A percentile compares a stretch with the other conserved stretches of the same genome.
Conservation (phyloP, 2,797 vertebrate genomes). For the Sebastes baramenuke region DNA sequence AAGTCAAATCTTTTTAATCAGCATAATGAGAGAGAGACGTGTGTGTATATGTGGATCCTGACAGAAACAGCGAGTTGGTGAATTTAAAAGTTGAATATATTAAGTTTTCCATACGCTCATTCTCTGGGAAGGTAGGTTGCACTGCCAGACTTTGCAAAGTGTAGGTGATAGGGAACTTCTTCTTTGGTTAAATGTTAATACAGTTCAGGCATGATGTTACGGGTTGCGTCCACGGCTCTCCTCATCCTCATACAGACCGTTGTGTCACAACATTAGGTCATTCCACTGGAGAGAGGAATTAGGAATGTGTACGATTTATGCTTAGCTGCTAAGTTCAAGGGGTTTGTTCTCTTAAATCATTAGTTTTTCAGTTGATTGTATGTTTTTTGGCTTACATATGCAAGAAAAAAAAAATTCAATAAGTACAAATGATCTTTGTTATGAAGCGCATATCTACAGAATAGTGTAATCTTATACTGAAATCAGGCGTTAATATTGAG, state of each 20-base stretch:
- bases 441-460: not conserved
- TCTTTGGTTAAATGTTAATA: not conserved
- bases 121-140: not conserved
- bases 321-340: constrained; percentile 30
- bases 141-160: not conserved
- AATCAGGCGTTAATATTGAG: not conserved
- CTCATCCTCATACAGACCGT: not conserved
- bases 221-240: constrained; percentile 7
- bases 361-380: constrained; percentile 12
- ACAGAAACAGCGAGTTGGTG: too few species aligned
- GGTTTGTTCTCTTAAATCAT: constrained; percentile 13
- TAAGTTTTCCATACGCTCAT: not conserved
- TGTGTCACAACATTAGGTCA: constrained; percentile 31
- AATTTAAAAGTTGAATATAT: not conserved
- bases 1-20: not conserved
- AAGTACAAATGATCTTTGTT: not conserved
- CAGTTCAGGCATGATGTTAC: not conserved
- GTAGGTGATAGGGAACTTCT: not conserved
- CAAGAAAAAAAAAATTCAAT: constrained; percentile 1
- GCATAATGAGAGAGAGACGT: not conserved
- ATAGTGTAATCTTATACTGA: not conserved
- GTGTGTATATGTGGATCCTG: not conserved
- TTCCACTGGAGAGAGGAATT: constrained; percentile 45
- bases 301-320: not conserved
- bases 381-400: constrained; percentile 14